Evolutionary conservation across 2,797 vertebrate genomes (phyloP).

Genomic region (Dendrocincla tyrannina): DNA sequence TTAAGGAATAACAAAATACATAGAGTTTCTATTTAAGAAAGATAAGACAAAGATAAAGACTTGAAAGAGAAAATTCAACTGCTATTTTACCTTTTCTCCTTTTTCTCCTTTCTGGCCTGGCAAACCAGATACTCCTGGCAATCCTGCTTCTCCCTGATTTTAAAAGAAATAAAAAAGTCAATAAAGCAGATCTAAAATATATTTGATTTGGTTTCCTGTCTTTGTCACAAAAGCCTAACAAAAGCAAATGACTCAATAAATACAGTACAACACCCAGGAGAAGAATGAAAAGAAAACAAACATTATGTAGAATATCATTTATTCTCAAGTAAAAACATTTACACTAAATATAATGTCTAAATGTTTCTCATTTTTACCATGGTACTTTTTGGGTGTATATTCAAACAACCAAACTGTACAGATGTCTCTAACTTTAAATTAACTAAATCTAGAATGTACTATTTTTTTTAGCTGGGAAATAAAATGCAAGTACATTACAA

Average conservation of each 20-base stretch:
- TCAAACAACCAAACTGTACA: background rate
- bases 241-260: constrained; percentile 9
- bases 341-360: background rate
- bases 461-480: background rate
- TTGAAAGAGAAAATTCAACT: background rate
- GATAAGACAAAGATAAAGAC: background rate
- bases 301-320: background rate
- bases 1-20: background rate
- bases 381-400: background rate
- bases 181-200: constrained; percentile 10
- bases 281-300: background rate
- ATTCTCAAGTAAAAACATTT: background rate
- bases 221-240: background rate
- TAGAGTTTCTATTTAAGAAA: background rate
- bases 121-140: constrained; percentile 78
- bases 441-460: background rate
- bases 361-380: background rate
- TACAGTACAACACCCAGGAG: background rate
- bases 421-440: background rate
- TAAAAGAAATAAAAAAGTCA: background rate
- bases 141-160: constrained; percentile 84
- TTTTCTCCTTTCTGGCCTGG: constrained; percentile 83
- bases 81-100: constrained; percentile 83
- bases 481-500: background rate
- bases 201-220: background rate